phyloP scores from a whole-genome alignment of 2,113 vertebrate species.

The Nothocercus nigrocapillus region DNA sequence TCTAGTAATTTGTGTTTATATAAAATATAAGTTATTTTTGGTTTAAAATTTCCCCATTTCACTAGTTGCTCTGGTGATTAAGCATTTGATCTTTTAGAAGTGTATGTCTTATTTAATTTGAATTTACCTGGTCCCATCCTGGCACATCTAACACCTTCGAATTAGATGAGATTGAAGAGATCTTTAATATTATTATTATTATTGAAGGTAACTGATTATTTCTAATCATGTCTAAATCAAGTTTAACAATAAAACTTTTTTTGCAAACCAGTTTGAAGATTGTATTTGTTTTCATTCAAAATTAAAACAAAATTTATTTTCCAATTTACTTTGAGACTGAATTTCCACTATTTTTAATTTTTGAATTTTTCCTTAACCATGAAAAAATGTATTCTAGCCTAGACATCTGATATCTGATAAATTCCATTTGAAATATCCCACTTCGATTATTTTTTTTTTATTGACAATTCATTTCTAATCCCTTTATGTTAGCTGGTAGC shows the following conservation, averaged over 20 bases:
- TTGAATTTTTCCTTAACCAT: neutral
- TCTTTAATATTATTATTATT: neutral
- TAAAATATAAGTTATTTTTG: neutral
- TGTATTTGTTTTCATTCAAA: neutral
- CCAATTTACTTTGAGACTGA: neutral
- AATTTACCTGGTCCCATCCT: neutral
- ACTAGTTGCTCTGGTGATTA: neutral
- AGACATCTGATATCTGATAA: neutral
- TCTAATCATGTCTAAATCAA: neutral
- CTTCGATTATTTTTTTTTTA: neutral
- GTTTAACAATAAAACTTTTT: neutral
- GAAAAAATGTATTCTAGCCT: neutral
- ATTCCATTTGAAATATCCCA: neutral
- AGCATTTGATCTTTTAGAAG: neutral
- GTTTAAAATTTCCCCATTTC: neutral
- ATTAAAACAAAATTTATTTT: neutral
- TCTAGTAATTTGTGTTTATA: neutral
- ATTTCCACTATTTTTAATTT: neutral
- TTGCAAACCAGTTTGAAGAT: neutral
- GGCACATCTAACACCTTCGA: neutral
- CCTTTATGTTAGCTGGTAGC: accelerated
- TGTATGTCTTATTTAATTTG: neutral
- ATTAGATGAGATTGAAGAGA: neutral
- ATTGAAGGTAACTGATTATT: neutral
- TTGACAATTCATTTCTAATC: neutral